Base-by-base conservation (phyloP, 1,140 invertebrate species). In the Hyphantria cunea region DNA sequence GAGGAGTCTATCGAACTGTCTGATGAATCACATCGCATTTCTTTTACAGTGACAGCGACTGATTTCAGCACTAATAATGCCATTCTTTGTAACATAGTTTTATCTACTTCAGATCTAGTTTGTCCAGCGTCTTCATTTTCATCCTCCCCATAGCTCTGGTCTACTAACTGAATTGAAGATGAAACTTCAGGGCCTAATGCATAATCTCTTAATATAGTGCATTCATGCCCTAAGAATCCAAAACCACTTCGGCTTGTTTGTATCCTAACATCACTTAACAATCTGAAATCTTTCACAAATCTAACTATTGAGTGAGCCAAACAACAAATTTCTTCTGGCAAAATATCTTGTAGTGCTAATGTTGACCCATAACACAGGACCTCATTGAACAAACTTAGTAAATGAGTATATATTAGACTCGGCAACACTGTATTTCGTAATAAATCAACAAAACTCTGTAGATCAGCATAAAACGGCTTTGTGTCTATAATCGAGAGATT, bases 291-390 rank as follows among this genome's bases (percentile, higher is more conserved):
- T 86, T 97, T 96, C 0, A 97, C 96, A 81, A 95, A 96, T 14
- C 96, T 93, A 0, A 97, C 95, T 67, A 96, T 93, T 25, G 96
- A 93, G 79, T 97, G 96, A 10, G 96, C 96, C 66, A 97, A 86
- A 72, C 94, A 94, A 82, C 96, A 97, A 8, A 96, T 96, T 80
- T 97, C 96, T 78, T 97, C 96, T 13, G 96, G 96, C 53, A 97
- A 85, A 60, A 95, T 93, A 84, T 97, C 96, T 87, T 97, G 96
- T 60, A 97, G 89, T 25, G 96, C 96, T 66, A 97, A 89, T 33
- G 96, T 97, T 54, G 96, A 97, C 0, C 96, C 96, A 86, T 98
- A 97, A 84, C 96, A 97, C 32, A 97, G 83, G 4, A 97, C 96
- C 89, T 97, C 96, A 81, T 97, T 97, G 68, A 97, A 96, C 14